Evolutionary conservation across 2,113 vertebrate genomes (phyloP).

Genomic region (Oxyura jamaicensis): DNA sequence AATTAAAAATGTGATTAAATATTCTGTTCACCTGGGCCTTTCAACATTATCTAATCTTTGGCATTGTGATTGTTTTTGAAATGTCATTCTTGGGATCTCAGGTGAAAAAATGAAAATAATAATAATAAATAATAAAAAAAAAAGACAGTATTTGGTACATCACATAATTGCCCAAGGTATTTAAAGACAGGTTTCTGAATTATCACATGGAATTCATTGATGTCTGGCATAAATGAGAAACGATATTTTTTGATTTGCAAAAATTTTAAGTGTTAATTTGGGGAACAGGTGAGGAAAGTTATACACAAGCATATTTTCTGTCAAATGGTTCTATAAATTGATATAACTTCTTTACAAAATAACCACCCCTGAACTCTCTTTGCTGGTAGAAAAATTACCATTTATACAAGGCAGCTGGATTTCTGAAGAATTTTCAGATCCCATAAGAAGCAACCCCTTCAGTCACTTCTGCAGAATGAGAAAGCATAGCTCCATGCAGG

Average conservation of each 20-base stretch:
- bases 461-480: neutral
- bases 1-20: neutral
- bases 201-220: neutral
- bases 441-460: neutral
- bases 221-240: neutral
- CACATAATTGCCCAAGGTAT: neutral
- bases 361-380: neutral
- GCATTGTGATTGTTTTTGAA: neutral
- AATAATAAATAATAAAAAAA: neutral
- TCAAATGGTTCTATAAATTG: neutral
- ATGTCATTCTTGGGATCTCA: neutral
- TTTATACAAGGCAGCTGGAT: neutral
- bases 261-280: neutral
- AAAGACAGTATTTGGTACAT: neutral
- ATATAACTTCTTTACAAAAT: neutral
- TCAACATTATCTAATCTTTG: neutral
- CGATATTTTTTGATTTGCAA: neutral
- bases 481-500: neutral
- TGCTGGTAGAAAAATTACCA: neutral
- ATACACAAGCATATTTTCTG: neutral
- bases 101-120: neutral
- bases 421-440: slow-evolving; percentile 2
- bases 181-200: neutral
- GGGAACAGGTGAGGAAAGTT: neutral
- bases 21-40: fast-evolving